phyloP scores from a whole-genome alignment of 2,797 vertebrate genomes.

The Melanotaenia trifasciata region DNA sequence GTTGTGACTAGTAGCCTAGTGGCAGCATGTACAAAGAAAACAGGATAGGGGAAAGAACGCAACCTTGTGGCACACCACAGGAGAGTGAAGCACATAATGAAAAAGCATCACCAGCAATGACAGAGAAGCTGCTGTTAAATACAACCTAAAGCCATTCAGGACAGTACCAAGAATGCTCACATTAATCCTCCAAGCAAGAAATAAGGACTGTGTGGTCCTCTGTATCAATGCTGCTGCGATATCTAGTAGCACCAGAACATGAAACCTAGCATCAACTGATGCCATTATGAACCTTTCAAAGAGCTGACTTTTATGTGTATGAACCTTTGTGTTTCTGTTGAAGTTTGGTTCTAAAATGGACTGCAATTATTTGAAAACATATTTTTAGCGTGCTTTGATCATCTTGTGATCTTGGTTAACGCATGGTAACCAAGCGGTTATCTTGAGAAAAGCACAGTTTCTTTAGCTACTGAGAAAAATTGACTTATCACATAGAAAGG shows the following conservation, averaged over 20 bases:
- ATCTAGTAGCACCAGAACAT: not conserved
- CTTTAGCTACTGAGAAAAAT: too few species aligned
- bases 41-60: not conserved
- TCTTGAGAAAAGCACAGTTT: too few species aligned
- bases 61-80: not conserved
- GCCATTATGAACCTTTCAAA: not conserved
- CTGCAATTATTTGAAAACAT: not conserved
- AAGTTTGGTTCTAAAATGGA: not conserved
- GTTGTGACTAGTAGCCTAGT: not conserved
- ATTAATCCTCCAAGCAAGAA: not conserved
- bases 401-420: too few species aligned
- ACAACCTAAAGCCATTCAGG: not conserved
- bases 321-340: not conserved
- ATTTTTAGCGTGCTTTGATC: not conserved
- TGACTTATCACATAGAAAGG: too few species aligned
- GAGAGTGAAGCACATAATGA: not conserved
- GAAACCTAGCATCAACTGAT: not conserved
- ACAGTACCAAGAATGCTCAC: not conserved
- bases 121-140: not conserved
- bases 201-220: not conserved
- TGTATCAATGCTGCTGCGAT: not conserved
- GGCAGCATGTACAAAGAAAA: not conserved
- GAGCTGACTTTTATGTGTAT: not conserved
- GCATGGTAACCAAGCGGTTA: too few species aligned
- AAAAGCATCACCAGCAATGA: not conserved